Evolutionary conservation across 2,113 vertebrate species (phyloP), one percentile per base, ranked within the genome.

Genomic region (Siphamia tubifer): DNA sequence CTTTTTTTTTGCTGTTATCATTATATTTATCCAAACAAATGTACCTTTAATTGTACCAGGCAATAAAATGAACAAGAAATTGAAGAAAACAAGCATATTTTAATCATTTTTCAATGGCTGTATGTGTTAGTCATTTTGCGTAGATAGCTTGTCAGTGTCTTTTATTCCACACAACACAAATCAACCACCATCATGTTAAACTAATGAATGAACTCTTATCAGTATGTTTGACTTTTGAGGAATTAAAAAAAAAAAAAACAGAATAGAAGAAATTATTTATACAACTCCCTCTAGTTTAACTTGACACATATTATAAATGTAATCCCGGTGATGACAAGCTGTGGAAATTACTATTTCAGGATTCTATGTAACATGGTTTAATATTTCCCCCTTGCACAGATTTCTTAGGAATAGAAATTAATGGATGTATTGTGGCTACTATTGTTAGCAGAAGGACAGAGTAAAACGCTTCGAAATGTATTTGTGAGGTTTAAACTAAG

Each of bases 401-500:
- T 65, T 74, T 68, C 25, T 21, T 27, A 68, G 48, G 51, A 45
- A 68, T 78, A 58, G 19, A 55, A 74, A 81, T 87, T 79, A 81
- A 75, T 70, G 68, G 52, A 6, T 55, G 70, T 24, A 88, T 76
- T 78, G 70, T 72, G 68, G 70, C 67, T 31, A 52, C 79, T 47
- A 86, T 86, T 82, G 82, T 87, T 77, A 55, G 73, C 30, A 16
- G 24, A 38, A 49, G 67, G 77, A 73, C 66, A 57, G 0, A 55
- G 66, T 71, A 47, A 70, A 82, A 65, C 24, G 68, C 63, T 70
- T 70, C 48, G 85, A 85, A 83, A 81, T 73, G 75, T 81, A 85
- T 85, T 85, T 81, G 84, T 83, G 71, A 76, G 68, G 70, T 87
- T 83, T 45, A 65, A 87, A 76, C 76, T n/a, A 60, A 84, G 67